Evolutionary conservation across 2,888 invertebrate species (phyloP), one percentile per base, ranked within the genome.

Genomic region (Brachyopa scutellaris): DNA sequence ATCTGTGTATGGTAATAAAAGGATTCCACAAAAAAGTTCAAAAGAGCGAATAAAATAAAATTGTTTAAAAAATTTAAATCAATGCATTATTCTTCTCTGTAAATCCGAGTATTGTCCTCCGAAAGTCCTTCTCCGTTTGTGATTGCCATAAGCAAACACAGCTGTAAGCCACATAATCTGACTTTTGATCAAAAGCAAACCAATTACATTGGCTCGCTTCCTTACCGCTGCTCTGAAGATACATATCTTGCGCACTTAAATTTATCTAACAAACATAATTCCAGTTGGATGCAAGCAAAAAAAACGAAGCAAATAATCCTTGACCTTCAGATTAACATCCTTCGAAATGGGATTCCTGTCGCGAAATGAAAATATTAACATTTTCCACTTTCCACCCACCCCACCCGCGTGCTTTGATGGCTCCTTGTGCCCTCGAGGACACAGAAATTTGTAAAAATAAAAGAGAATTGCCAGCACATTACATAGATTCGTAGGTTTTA

Each of bases 381-480:
- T 13, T 45, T 36, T 62, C 49, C 72, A 74, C 31, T 31, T 15
- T 38, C 17, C 57, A 26, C 26, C 38, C 15, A 9, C 9, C n/a
- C 2, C 2, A 36, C 11, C 36, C 36, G 11, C n/a, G n/a, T 11
- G 36, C 7, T n/a, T 9, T 26, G 26, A 1, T 36, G 11, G 11
- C 2, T 11, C 7, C 9, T n/a, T n/a, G n/a, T n/a, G n/a, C n/a
- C 4, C 36, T 4, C 9, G 9, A 36, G 17, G 45, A 7, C 23
- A 15, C 0, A 33, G 55, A 40, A 64, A 72, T 36, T 59, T 38
- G 61, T 31, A 33, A 57, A 59, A 76, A 80, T n/a, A n/a, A n/a
- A n/a, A n/a, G n/a, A n/a, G n/a, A 78, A 74, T 80, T 80, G 74
- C 76, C 74, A 80, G 57, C 74, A 76, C 69, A 74, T 74, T n/a